Conservation (phyloP, 2,113 vertebrate species). For the Callorhinus ursinus region DNA sequence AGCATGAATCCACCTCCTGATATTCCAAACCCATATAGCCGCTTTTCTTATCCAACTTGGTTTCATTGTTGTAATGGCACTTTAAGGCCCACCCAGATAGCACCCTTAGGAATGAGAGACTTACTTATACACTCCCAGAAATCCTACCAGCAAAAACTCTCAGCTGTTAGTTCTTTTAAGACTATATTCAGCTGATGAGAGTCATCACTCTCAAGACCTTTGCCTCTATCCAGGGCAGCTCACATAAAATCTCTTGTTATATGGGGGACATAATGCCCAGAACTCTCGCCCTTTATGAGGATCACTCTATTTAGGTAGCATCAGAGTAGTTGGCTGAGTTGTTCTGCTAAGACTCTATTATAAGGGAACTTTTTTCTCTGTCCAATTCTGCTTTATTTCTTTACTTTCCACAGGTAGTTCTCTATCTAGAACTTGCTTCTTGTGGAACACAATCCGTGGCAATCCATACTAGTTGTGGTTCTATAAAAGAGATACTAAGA, state of each 20-base stretch:
- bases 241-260: background rate
- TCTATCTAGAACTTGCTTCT: background rate
- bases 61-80: background rate
- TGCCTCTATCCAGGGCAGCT: background rate
- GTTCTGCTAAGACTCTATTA: background rate
- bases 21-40: background rate
- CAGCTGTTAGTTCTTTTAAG: background rate
- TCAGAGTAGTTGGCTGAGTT: background rate
- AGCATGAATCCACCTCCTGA: background rate
- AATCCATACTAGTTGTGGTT: background rate
- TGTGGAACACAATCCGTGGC: background rate
- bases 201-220: background rate
- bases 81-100: too few species aligned
- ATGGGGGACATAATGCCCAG: background rate
- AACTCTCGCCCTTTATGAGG: background rate
- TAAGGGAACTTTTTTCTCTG: background rate
- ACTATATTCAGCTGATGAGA: background rate
- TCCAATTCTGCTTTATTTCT: background rate
- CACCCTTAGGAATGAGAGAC: background rate
- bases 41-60: background rate
- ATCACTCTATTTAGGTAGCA: background rate
- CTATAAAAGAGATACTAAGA: background rate
- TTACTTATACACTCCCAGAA: background rate
- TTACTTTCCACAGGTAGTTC: background rate
- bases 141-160: background rate